A percentile compares a stretch with the other conserved stretches of the same genome.
Conservation (phyloP, 2,113 vertebrate genomes). For the Tor tambroides region DNA sequence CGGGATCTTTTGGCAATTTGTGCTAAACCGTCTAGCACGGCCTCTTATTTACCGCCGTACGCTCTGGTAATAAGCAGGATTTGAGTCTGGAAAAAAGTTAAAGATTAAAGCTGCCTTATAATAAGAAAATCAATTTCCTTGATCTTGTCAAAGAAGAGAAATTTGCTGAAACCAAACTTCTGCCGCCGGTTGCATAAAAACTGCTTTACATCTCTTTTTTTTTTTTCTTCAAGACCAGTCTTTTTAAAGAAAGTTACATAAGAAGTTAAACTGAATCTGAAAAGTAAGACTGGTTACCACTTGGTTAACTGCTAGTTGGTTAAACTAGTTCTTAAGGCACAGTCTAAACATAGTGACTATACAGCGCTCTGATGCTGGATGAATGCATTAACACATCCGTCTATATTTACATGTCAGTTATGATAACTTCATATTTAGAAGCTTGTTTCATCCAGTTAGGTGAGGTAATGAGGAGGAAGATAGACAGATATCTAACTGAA, state of each 20-base stretch:
- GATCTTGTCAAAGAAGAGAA: neutral
- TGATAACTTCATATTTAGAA: too few species aligned
- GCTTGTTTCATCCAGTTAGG: too few species aligned
- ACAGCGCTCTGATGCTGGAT: neutral
- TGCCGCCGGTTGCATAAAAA: neutral
- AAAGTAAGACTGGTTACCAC: neutral
- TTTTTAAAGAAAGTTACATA: neutral
- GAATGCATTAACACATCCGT: neutral
- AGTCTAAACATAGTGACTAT: too few species aligned
- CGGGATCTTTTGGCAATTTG: neutral
- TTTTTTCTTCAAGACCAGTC: too few species aligned
- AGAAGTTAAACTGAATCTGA: neutral
- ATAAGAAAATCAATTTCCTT: neutral
- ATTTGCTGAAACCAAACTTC: neutral
- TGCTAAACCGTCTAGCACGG: neutral
- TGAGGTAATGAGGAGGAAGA: too few species aligned
- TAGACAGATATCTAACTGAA: too few species aligned
- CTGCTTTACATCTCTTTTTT: neutral
- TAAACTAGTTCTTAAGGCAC: too few species aligned
- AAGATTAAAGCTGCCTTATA: neutral
- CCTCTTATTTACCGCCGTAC: constrained; percentile 2
- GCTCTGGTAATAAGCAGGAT: neutral
- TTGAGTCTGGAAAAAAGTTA: neutral
- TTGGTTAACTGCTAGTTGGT: too few species aligned
- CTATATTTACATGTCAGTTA: too few species aligned